Evolutionary conservation across 2,113 vertebrate species (phyloP).

Genomic region (Willisornis vidua): DNA sequence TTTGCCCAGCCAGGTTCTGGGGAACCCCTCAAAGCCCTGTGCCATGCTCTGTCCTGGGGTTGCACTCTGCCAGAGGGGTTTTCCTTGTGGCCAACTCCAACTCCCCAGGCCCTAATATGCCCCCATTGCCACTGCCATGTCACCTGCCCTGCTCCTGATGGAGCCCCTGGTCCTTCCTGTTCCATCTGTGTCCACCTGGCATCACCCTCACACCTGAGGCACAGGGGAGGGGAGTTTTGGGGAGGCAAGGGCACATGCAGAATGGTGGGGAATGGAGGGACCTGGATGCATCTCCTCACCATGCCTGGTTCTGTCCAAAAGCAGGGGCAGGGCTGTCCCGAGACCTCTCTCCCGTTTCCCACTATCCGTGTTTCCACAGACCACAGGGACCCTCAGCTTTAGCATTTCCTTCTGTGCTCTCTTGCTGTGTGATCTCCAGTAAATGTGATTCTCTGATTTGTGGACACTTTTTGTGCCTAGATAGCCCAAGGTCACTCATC

Average conservation of each 20-base stretch:
- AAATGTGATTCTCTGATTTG: background rate
- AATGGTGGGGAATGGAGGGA: background rate
- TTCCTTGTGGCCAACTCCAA: background rate
- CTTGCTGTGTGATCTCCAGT: background rate
- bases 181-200: background rate
- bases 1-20: background rate
- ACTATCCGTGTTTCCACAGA: background rate
- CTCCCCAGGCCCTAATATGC: fast-evolving
- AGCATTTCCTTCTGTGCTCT: background rate
- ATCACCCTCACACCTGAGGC: background rate
- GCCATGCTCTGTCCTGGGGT: background rate
- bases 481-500: background rate
- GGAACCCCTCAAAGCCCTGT: background rate
- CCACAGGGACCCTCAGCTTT: background rate
- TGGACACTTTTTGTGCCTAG: background rate
- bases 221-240: background rate
- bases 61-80: background rate
- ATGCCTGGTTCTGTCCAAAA: background rate
- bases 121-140: fast-evolving
- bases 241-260: background rate
- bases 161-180: background rate
- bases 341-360: background rate
- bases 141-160: background rate
- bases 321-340: background rate
- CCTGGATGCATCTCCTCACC: fast-evolving